Evolutionary conservation across 2,113 vertebrate species (phyloP).

Genomic region (Festucalex cinctus): DNA sequence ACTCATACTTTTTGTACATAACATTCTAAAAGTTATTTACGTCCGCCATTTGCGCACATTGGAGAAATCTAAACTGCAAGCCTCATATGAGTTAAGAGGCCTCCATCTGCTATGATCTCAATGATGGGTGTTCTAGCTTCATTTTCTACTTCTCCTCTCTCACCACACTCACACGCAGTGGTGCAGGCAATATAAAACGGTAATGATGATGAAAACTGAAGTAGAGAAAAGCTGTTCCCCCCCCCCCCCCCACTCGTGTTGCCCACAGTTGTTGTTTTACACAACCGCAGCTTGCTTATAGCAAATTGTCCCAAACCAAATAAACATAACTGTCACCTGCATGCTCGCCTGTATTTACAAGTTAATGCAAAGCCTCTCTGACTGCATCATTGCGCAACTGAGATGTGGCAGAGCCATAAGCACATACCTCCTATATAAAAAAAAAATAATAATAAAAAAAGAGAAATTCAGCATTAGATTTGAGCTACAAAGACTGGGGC

Average conservation of each 20-base stretch:
- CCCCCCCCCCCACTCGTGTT: background rate
- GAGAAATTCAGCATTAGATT: background rate
- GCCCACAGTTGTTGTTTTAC: slow-evolving; percentile 3
- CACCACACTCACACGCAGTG: slow-evolving; percentile 3
- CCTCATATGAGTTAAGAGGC: background rate
- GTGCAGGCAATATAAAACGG: background rate
- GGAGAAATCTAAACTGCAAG: background rate
- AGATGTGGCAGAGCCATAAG: background rate
- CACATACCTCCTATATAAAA: background rate
- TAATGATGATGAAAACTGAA: slow-evolving; percentile 2
- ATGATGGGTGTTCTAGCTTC: background rate
- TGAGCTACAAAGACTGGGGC: background rate
- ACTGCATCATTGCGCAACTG: background rate
- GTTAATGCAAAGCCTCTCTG: background rate
- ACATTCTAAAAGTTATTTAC: background rate
- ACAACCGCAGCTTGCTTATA: background rate
- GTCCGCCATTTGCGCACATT: background rate
- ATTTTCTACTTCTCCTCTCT: background rate
- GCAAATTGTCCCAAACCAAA: background rate
- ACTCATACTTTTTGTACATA: background rate
- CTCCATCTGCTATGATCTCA: background rate
- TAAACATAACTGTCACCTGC: slow-evolving; percentile 1
- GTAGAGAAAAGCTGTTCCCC: background rate
- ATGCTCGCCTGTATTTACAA: background rate
- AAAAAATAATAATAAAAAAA: background rate